These are phyloP conservation scores for Conops quadrifasciatus DNA, from an alignment of 2,888 invertebrate species.

Conservation along the genomic window DNA sequence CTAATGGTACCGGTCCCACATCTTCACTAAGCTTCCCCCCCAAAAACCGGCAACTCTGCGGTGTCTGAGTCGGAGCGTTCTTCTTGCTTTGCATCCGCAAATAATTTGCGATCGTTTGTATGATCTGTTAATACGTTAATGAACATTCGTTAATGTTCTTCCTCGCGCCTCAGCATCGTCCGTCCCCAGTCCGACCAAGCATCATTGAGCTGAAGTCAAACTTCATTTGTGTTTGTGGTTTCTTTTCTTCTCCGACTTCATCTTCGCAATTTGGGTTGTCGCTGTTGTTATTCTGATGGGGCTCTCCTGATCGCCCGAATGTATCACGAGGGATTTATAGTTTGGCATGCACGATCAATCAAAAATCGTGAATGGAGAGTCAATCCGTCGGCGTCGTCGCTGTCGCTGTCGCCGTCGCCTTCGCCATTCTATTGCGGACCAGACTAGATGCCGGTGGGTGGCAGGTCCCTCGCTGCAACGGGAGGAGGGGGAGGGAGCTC, in stretches of 20 bases:
- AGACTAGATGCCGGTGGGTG: slow-evolving; percentile 16
- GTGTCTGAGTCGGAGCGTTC: neutral
- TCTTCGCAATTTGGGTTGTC: slow-evolving; percentile 26
- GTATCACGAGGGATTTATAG: slow-evolving; percentile 67
- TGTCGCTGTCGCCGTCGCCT: neutral
- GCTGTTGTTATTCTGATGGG: slow-evolving; percentile 33
- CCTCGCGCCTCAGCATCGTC: slow-evolving; percentile 27
- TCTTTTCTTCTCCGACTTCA: slow-evolving; percentile 16
- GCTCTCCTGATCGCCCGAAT: slow-evolving; percentile 64
- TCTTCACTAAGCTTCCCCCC: no score
- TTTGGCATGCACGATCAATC: slow-evolving; percentile 67
- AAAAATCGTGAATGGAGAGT: slow-evolving; percentile 52
- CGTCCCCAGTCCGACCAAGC: neutral
- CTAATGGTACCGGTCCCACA: no score
- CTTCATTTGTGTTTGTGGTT: slow-evolving; percentile 13
- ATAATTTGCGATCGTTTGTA: slow-evolving; percentile 41
- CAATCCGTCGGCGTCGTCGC: neutral
- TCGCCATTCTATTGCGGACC: slow-evolving; percentile 10
- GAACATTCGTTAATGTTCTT: slow-evolving; percentile 38
- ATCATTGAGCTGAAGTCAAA: slow-evolving; percentile 17
- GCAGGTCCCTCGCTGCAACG: neutral
- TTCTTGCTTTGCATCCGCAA: neutral
- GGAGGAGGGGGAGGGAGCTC: neutral
- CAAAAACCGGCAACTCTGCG: no score
- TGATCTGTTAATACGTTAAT: slow-evolving; percentile 55